These are phyloP conservation scores for Elachura formosa DNA, from an alignment of 2,113 vertebrate genomes.

Conservation along the genomic window DNA sequence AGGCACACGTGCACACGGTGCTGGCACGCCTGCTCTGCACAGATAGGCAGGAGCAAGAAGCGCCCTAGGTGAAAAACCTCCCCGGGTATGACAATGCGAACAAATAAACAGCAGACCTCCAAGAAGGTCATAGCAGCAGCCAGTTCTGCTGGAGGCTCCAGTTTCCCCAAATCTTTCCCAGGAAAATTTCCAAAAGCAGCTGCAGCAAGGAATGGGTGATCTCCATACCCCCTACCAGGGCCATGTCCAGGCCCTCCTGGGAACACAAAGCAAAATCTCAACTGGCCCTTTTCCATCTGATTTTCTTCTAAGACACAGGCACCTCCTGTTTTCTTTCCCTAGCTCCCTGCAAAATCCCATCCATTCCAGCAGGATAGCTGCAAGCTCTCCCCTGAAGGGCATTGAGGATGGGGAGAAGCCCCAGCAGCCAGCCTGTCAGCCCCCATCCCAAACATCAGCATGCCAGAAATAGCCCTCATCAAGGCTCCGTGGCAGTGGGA, in stretches of 20 bases:
- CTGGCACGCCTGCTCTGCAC: neutral
- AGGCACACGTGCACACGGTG: rapidly evolving
- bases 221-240: neutral
- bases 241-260: neutral
- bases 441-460: too few species aligned
- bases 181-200: neutral
- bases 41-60: neutral
- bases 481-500: neutral
- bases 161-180: neutral
- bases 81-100: neutral
- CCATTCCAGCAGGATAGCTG: neutral
- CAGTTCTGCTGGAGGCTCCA: neutral
- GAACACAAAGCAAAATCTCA: neutral
- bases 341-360: neutral
- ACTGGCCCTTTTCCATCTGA: neutral
- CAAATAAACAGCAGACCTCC: neutral
- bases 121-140: neutral
- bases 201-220: neutral
- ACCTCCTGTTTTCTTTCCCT: neutral
- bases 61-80: neutral
- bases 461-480: neutral
- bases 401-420: rapidly evolving
- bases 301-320: neutral
- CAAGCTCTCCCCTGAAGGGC: neutral
- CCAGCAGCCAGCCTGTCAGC: neutral